Base-by-base conservation (phyloP, 2,797 vertebrate genomes). In the Amniataba percoides region DNA sequence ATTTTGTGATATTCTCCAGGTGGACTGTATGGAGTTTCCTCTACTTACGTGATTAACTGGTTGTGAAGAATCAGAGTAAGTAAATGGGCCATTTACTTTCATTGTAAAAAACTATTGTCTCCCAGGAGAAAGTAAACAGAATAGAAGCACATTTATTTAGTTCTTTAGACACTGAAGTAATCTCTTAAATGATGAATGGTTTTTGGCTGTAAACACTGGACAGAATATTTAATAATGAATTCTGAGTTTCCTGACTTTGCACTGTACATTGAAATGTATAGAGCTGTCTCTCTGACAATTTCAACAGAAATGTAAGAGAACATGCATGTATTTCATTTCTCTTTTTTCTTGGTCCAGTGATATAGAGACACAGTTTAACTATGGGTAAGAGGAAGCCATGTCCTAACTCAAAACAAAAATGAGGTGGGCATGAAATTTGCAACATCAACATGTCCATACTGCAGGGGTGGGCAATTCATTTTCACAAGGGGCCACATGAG, bases 11-110 rank as follows among this genome's bases (percentile, higher is more conserved):
- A 48, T 64, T 18, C 40, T 21, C 4, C 31, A 58, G 21, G 14
- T 74, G n/a, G 49, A 46, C 13, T 57, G 27, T 5, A 56, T 36
- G 9, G 60, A 65, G 1, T 36, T 66, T 67, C 52, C 10, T 63
- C 6, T 10, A 23, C 9, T 5, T 9, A 36, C 3, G 56, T 51
- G 11, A 53, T 18, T n/a, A 18, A 39, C 31, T 52, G 27, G 5
- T 36, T 18, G n/a, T 2, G 3, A 43, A 46, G 27, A 56, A 63
- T 81, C 43, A 39, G 8, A 59, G n/a, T 59, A 60, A 59, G 25
- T 23, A 7, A 45, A 18, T 12, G 9, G 11, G 7, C 11, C 10
- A 27, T 49, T 55, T 63, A 23, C 25, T 55, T 55, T 55, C 9
- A n/a, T 1, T 8, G 1, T 9, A 15, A 36, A 31, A 31, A 36